These are phyloP conservation scores for Sebastes taczanowskii DNA, from an alignment of 2,797 vertebrate genomes.

Conservation along the genomic window DNA sequence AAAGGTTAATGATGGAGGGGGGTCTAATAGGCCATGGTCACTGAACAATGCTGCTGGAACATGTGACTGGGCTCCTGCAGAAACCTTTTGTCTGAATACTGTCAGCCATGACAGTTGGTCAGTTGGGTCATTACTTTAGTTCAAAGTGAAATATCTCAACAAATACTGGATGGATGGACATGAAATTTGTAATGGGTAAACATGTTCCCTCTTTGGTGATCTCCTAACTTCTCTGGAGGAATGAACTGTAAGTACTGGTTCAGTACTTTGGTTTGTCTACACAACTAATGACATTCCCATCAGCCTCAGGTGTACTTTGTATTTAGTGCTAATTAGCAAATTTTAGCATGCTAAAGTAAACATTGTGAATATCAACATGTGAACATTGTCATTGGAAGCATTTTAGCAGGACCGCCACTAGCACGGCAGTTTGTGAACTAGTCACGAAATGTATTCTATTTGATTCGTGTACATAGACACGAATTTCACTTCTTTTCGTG, in stretches of 20 bases:
- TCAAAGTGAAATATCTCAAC: no score
- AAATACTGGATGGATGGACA: background rate
- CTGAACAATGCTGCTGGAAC: background rate
- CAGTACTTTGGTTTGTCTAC: background rate
- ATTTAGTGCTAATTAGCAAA: no score
- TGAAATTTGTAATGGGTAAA: background rate
- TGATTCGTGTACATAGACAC: no score
- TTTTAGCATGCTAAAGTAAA: no score
- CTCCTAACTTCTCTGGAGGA: background rate
- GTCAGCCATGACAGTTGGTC: background rate
- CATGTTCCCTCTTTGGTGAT: background rate
- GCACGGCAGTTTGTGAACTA: no score
- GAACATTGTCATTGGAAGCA: background rate
- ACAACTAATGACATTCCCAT: background rate
- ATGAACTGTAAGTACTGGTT: no score
- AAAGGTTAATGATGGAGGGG: constrained; percentile 37
- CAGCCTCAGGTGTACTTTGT: no score
- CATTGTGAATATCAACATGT: background rate
- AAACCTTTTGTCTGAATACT: background rate
- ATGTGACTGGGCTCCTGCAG: background rate
- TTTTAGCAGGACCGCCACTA: background rate
- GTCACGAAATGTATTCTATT: no score
- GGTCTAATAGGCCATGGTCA: background rate
- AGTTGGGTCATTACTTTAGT: background rate
- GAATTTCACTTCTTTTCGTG: no score